These are phyloP conservation scores for Orientallactaga bullata DNA, from an alignment of 2,113 vertebrate species.

Conservation along the genomic window DNA sequence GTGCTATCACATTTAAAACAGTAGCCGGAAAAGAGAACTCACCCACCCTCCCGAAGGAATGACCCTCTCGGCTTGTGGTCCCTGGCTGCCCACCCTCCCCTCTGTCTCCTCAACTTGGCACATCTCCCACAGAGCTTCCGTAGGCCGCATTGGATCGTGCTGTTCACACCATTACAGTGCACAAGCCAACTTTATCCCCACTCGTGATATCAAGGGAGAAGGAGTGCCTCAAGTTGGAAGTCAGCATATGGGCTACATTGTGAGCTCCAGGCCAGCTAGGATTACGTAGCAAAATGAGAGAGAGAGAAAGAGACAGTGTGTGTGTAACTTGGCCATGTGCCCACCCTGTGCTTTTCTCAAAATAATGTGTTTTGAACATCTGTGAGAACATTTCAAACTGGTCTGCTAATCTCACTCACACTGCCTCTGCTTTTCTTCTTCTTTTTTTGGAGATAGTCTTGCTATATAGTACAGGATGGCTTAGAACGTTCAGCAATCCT, in stretches of 20 bases:
- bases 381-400: not conserved
- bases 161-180: not conserved
- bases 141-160: not conserved
- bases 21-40: conserved; percentile 68
- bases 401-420: not conserved
- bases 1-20: conserved; percentile 74
- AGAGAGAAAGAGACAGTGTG: too few relatives aligned
- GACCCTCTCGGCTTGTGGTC: not conserved
- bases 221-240: too few relatives aligned
- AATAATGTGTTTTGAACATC: not conserved
- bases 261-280: too few relatives aligned
- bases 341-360: not conserved
- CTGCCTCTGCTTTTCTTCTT: too few relatives aligned
- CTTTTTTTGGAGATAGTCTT: too few relatives aligned
- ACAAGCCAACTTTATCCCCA: not conserved
- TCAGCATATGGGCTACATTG: too few relatives aligned
- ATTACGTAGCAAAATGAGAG: too few relatives aligned
- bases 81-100: not conserved
- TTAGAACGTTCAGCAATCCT: too few relatives aligned
- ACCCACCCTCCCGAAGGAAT: conserved; percentile 59
- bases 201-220: not conserved
- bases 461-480: too few relatives aligned
- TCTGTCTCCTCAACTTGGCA: not conserved
- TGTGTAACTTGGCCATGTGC: not conserved
- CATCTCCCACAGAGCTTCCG: not conserved